phyloP scores from a whole-genome alignment of 2,797 vertebrate genomes.

The Trichosurus vulpecula region DNA sequence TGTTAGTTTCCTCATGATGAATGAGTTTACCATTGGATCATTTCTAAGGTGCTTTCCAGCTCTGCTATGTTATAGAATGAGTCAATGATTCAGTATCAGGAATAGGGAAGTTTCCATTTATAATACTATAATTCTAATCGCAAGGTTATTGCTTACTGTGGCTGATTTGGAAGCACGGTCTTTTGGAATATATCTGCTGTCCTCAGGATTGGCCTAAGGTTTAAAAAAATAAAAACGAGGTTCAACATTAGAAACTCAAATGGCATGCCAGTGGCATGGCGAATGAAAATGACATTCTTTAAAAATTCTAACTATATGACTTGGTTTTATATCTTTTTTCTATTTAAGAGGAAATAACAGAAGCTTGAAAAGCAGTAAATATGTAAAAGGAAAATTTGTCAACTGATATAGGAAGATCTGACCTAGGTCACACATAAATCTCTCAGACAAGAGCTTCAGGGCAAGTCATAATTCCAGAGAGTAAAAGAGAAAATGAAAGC shows the following conservation, averaged over 20 bases:
- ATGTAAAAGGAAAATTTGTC: constrained; percentile 91
- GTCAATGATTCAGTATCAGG: constrained; percentile 36
- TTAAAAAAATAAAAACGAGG: constrained; percentile 12
- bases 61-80: background rate
- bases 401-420: constrained; percentile 87
- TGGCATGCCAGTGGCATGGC: background rate
- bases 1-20: constrained; percentile 42
- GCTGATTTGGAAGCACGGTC: constrained; percentile 40
- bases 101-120: constrained; percentile 23
- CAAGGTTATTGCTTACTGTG: background rate
- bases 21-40: background rate
- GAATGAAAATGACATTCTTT: constrained; percentile 54
- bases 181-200: constrained; percentile 20
- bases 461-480: constrained; percentile 91
- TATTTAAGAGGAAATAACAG: constrained; percentile 70
- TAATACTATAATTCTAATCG: constrained; percentile 15
- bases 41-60: constrained; percentile 28
- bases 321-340: constrained; percentile 73
- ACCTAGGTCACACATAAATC: constrained; percentile 92
- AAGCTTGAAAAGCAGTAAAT: constrained; percentile 87
- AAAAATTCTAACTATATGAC: constrained; percentile 65
- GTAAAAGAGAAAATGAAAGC: constrained; percentile 88
- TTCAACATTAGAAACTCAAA: constrained; percentile 33
- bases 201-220: constrained; percentile 23
- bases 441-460: constrained; percentile 88